Base-by-base conservation (phyloP, 2,797 vertebrate genomes). In the Liparis tanakae region DNA sequence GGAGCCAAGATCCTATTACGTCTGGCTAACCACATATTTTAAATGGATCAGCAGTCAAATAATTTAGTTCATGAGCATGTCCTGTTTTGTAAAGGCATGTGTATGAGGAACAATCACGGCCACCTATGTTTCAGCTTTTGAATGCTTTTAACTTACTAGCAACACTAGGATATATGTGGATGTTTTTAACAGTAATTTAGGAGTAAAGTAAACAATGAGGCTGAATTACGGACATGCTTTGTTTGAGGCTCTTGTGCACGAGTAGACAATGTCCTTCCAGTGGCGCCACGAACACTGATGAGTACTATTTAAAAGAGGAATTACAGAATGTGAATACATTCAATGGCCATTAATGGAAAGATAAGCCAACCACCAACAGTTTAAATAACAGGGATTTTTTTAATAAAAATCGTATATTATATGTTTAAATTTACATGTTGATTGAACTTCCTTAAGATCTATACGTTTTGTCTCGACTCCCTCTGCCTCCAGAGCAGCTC, bases 401-500 rank as follows among this genome's bases (percentile, higher is more conserved):
- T 58, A 14, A 44, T 20, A 0, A 51, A 6, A 74, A 36, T 6
- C 1, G 1, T 12, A 3, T 10, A 30, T 58, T 22, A 54, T 59
- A 67, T 30, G 30, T 63, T 17, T 22, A 74, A 58, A 12, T 41
- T 43, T 22, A 30, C 10, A 66, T 37, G 48, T 56, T 13, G 9
- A 43, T 10, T 18, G 56, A 14, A 66, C 2, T 13, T 33, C 33
- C 9, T 70, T 34, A 34, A 66, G 59, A 37, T 30, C 25, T 5
- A 0, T 53, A 5, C 7, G 10, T 7, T 53, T 10, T 34, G 54
- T 1, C 53, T 56, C 13, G 57, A 15, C 36, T 50, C 33, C 48
- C 3, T 48, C 37, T n/a, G 17, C 57, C 84, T 85, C 80, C 77
- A 71, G 74, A 88, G 78, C 86, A 86, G 87, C 81, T 90, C 72